Percentiles rank a stretch among this genome's conserved stretches.
Evolutionary conservation across 2,888 invertebrate genomes (phyloP).

Genomic region (Chymomyza procnemis): DNA sequence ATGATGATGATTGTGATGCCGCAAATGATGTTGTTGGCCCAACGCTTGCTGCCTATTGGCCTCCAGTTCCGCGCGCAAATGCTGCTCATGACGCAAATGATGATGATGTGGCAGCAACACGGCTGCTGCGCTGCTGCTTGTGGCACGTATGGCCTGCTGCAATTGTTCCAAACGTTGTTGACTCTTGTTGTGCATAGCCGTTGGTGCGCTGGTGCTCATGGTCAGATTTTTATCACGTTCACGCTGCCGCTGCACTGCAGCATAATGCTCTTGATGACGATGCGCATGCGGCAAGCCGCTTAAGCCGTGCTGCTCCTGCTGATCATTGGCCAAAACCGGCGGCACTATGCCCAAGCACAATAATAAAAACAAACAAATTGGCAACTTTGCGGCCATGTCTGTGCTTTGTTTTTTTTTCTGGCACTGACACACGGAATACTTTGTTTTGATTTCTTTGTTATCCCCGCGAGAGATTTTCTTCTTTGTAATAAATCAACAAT

Average conservation of each 20-base stretch:
- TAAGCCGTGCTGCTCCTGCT: neutral
- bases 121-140: slow-evolving; percentile 3
- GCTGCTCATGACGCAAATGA: slow-evolving; percentile 64
- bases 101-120: slow-evolving; percentile 49
- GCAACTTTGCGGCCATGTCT: neutral
- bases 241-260: slow-evolving; percentile 46
- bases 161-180: slow-evolving; percentile 38
- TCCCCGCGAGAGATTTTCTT: neutral
- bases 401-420: slow-evolving; percentile 1
- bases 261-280: slow-evolving; percentile 66
- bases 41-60: slow-evolving; percentile 33
- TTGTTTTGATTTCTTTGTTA: neutral
- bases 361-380: neutral
- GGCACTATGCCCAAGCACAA: neutral
- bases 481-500: slow-evolving; percentile 6
- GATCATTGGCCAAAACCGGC: slow-evolving; percentile 4
- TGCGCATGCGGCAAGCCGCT: slow-evolving; percentile 49
- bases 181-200: slow-evolving; percentile 15
- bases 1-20: slow-evolving; percentile 76
- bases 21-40: slow-evolving; percentile 70
- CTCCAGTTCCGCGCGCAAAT: slow-evolving; percentile 50
- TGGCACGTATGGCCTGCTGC: slow-evolving; percentile 33
- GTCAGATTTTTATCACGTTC: slow-evolving; percentile 28
- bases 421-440: neutral
- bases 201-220: slow-evolving; percentile 27